Conservation (phyloP, 2,113 vertebrate genomes). For the Cercocebus atys region DNA sequence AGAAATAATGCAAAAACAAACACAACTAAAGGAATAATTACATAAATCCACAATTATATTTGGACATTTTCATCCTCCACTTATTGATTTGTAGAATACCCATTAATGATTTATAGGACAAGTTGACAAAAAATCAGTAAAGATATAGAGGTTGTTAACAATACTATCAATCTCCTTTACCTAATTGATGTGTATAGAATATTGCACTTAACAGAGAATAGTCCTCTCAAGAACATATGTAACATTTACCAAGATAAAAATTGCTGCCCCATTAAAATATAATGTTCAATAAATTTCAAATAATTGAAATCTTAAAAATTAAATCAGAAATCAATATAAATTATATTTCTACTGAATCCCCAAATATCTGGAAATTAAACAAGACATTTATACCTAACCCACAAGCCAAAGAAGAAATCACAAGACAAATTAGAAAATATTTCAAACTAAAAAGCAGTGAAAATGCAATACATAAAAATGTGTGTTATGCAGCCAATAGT, state of each 20-base stretch:
- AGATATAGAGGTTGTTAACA: background rate
- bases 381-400: background rate
- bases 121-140: background rate
- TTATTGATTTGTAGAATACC: background rate
- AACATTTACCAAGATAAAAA: background rate
- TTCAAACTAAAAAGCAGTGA: background rate
- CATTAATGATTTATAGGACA: background rate
- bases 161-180: background rate
- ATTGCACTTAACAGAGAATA: background rate
- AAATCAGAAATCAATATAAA: background rate
- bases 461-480: background rate
- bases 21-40: background rate
- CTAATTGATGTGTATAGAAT: background rate
- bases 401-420: background rate
- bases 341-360: background rate
- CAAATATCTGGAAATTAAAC: background rate
- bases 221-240: background rate
- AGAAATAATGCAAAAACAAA: background rate
- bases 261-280: background rate
- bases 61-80: background rate
- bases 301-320: background rate
- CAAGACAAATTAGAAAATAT: background rate
- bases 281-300: background rate
- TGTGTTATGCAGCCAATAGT: background rate
- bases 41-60: background rate